These are phyloP conservation scores for Baccha elongata DNA, from an alignment of 2,888 invertebrate genomes.

Conservation along the genomic window DNA sequence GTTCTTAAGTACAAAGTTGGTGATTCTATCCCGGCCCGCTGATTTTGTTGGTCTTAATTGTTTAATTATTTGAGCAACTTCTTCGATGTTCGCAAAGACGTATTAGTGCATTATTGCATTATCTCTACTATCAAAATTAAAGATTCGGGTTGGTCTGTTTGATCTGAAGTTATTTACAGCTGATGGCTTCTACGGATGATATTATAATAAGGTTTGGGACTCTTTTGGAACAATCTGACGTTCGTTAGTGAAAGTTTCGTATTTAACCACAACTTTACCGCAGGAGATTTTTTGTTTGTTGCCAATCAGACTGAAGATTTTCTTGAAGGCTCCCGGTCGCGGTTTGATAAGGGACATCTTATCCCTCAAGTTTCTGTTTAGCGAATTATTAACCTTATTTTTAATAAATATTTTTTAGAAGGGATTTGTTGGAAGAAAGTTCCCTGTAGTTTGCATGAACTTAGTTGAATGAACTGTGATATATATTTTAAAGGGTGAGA, in stretches of 20 bases:
- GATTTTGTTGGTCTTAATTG: not conserved
- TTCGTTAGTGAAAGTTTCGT: not conserved
- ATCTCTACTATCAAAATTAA: not conserved
- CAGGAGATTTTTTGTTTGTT: not conserved
- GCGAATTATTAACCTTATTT: not conserved
- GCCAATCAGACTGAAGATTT: not conserved
- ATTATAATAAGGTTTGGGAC: not conserved
- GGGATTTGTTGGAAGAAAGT: not conserved
- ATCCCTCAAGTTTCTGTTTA: not conserved
- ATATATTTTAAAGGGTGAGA: too few relatives aligned
- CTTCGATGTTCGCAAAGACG: not conserved
- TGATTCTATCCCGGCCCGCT: not conserved
- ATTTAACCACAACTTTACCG: not conserved
- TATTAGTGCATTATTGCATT: not conserved
- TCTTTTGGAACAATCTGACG: not conserved
- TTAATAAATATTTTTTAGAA: slow-evolving; percentile 6
- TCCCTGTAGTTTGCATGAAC: not conserved
- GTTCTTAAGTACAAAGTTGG: not conserved
- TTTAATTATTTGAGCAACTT: not conserved
- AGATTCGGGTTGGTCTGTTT: not conserved
- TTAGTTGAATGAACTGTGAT: not conserved
- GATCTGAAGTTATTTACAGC: too few relatives aligned
- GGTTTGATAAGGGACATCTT: not conserved
- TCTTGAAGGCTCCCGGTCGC: not conserved
- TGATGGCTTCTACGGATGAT: not conserved